A percentile compares a stretch with the other conserved stretches of the same genome.
These are phyloP conservation scores for Lanius ludovicianus DNA, from an alignment of 2,113 vertebrate genomes.

Conservation along the genomic window DNA sequence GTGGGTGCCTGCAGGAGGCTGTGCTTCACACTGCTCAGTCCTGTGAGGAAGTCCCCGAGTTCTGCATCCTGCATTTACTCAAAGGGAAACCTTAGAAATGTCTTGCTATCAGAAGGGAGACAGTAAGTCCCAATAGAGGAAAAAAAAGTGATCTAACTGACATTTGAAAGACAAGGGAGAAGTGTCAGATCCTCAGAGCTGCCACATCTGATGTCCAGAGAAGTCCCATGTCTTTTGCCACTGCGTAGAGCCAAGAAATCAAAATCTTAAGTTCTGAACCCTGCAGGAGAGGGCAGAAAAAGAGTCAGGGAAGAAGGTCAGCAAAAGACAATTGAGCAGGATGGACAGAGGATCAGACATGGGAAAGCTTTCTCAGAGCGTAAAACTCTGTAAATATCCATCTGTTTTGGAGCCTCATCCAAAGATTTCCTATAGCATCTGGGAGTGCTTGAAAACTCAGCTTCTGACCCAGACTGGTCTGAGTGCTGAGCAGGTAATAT, in stretches of 20 bases:
- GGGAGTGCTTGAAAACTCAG: neutral
- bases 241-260: neutral
- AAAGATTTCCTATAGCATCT: neutral
- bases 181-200: neutral
- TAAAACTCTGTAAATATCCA: neutral
- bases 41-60: fast-evolving
- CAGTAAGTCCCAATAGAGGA: neutral
- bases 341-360: neutral
- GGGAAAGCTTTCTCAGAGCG: neutral
- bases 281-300: neutral
- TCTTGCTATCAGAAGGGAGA: neutral
- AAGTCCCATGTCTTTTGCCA: neutral
- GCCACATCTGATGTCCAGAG: neutral
- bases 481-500: neutral
- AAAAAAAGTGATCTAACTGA: neutral
- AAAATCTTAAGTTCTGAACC: neutral
- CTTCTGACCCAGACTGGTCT: neutral
- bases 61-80: neutral
- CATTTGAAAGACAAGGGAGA: neutral
- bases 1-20: neutral
- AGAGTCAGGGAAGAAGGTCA: neutral
- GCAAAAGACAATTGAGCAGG: neutral
- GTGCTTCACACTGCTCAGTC: neutral
- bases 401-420: neutral
- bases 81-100: neutral